These are phyloP conservation scores for Gephyroberyx darwinii DNA, from an alignment of 2,797 vertebrate species.

Conservation along the genomic window DNA sequence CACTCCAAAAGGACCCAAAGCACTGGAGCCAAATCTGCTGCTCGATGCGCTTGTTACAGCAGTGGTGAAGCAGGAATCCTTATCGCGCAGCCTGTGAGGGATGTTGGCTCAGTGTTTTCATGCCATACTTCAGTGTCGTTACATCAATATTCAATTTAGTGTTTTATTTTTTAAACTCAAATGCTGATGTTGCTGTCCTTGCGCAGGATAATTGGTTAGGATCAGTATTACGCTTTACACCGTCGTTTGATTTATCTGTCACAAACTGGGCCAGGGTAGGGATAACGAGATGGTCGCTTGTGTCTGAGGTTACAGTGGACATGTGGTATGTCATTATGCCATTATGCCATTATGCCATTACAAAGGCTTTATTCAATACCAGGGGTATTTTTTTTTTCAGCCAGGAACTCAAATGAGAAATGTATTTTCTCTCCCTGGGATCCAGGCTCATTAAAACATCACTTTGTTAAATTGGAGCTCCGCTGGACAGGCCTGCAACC, in stretches of 20 bases:
- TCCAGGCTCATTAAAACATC: conserved; percentile 68
- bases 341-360: conserved; percentile 35
- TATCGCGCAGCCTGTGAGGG: conserved; percentile 20
- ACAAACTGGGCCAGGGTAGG: conserved; percentile 27
- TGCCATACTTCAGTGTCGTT: conserved; percentile 40
- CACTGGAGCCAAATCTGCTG: conserved; percentile 52
- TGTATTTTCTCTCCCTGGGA: conserved; percentile 51
- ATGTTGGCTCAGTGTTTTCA: conserved; percentile 20
- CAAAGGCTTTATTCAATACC: conserved; percentile 56
- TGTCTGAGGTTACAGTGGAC: conserved; percentile 1
- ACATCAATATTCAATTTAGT: conserved; percentile 37
- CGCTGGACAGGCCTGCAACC: conserved; percentile 50
- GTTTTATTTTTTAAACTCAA: conserved; percentile 24
- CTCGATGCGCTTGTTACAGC: conserved; percentile 60
- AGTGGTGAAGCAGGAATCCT: conserved; percentile 54
- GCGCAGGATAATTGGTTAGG: conserved; percentile 5
- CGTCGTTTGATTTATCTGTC: conserved; percentile 11
- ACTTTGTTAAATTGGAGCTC: conserved; percentile 57
- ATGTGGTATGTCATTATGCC: conserved; percentile 18
- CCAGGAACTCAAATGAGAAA: conserved; percentile 48
- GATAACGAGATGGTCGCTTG: conserved; percentile 41
- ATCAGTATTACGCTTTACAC: conserved; percentile 12
- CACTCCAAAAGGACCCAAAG: conserved; percentile 51
- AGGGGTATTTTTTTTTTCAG: conserved; percentile 41
- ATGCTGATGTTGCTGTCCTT: conserved; percentile 9